Percentiles rank a stretch among this genome's conserved stretches.
phyloP scores from a whole-genome alignment of 2,888 invertebrate genomes.

The Agonopterix subpropinquella region DNA sequence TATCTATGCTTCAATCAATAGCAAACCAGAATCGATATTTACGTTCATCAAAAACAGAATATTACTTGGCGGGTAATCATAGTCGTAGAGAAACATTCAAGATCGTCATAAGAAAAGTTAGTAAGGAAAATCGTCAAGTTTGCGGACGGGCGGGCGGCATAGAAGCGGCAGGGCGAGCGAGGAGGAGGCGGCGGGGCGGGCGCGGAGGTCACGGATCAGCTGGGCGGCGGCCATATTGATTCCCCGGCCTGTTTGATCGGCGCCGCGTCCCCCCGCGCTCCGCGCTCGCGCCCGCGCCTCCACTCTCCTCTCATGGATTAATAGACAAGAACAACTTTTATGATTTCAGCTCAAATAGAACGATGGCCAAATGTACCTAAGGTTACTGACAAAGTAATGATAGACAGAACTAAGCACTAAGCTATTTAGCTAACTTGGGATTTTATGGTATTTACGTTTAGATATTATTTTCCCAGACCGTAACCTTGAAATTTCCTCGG shows the following conservation, averaged over 20 bases:
- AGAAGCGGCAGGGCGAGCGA: constrained; percentile 38
- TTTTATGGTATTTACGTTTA: too few relatives aligned
- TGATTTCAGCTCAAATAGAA: constrained; percentile 71
- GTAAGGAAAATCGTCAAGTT: constrained; percentile 55
- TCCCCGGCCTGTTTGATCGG: constrained; percentile 73
- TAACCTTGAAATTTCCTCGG: too few relatives aligned
- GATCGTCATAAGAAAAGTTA: constrained; percentile 52
- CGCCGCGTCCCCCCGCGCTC: constrained; percentile 47
- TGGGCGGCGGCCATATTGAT: constrained; percentile 75
- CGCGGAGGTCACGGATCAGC: constrained; percentile 72
- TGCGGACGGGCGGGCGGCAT: constrained; percentile 24
- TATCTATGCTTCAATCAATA: too few relatives aligned
- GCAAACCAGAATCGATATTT: too few relatives aligned
- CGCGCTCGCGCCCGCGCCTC: constrained; percentile 23
- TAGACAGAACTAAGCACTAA: background rate
- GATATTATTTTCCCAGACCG: too few relatives aligned
- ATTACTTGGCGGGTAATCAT: background rate
- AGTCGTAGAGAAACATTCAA: constrained; percentile 19
- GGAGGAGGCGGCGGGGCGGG: constrained; percentile 29
- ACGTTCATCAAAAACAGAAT: too few relatives aligned
- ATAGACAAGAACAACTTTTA: constrained; percentile 73
- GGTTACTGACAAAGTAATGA: constrained; percentile 20
- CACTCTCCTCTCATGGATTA: constrained; percentile 52
- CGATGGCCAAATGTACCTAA: constrained; percentile 40
- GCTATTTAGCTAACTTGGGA: too few relatives aligned